Conservation (phyloP, 2,113 vertebrate species). For the Sylvilagus bachmani region DNA sequence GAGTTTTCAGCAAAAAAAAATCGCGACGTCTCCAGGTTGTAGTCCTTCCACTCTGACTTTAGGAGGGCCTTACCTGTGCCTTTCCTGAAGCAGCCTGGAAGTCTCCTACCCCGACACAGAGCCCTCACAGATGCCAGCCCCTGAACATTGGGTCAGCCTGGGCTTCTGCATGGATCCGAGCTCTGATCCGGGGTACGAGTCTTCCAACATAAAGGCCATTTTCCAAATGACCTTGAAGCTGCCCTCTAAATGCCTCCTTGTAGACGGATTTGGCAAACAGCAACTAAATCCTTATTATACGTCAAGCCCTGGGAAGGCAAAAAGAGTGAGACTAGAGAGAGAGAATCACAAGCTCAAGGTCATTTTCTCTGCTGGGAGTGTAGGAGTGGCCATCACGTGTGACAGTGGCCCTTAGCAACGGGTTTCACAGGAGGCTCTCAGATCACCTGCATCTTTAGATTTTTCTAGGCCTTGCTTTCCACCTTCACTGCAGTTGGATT, state of each 20-base stretch:
- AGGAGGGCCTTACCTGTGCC: not conserved
- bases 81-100: not conserved
- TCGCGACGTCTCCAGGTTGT: not conserved
- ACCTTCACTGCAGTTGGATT: not conserved
- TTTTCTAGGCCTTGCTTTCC: not conserved
- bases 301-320: not conserved
- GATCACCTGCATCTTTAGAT: not conserved
- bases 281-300: not conserved
- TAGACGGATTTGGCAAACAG: not conserved
- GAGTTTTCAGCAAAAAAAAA: conserved; percentile 14
- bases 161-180: too few species aligned
- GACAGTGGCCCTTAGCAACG: not conserved
- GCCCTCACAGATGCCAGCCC: not conserved
- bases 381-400: not conserved
- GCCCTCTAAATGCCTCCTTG: not conserved
- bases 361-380: not conserved
- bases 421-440: not conserved
- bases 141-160: too few species aligned
- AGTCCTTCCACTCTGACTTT: not conserved
- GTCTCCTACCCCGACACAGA: not conserved
- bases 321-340: not conserved
- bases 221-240: not conserved
- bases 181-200: too few species aligned
- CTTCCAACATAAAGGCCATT: not conserved
- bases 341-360: not conserved